Evolutionary conservation across 2,888 invertebrate genomes (phyloP), one percentile per base, ranked within the genome.

Genomic region (Epinotia ramella): DNA sequence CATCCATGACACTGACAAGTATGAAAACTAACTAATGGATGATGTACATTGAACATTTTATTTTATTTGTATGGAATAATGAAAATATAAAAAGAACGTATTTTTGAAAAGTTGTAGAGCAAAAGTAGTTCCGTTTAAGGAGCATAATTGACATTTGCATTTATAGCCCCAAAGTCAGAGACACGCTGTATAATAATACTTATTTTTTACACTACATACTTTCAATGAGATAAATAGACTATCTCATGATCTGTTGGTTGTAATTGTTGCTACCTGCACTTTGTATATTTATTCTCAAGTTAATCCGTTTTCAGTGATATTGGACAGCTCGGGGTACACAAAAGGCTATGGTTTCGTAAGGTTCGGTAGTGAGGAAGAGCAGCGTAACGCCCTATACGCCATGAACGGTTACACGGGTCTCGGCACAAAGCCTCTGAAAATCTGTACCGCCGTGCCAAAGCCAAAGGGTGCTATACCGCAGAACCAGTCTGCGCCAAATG

Each of bases 271-370:
- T 53, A 53, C 53, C 7, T n/a, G n/a, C 16, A 62, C 62, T n/a
- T 12, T 0, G 9, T 40, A 9, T 40, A 40, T 40, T 40, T 59
- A 12, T 13, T 9, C 44, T 18, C 12, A 62, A 4, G 16, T 71
- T 24, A 3, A 49, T 53, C n/a, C 60, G 12, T 69, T 95, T 95
- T 44, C 91, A 97, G 99, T 99, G 44, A 98, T 99, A 82, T 91
- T 98, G 83, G 99, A 99, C 85, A 96, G 95, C 79, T 96, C 97
- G 77, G 99, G 99, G 3, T 97, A 97, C 84, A 98, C 98, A 83
- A 98, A 98, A 92, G 99, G 99, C 16, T 99, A 98, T 89, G 99
- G 99, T 6, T 99, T 99, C 91, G 98, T 99, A 12, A 95, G 98
- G 80, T 99, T 99, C 88, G 97, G 98, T 5, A 97, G 97, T 84